A percentile compares a stretch with the other conserved stretches of the same genome.
Conservation (phyloP, 2,113 vertebrate genomes). For the Hippoglossus stenolepis region DNA sequence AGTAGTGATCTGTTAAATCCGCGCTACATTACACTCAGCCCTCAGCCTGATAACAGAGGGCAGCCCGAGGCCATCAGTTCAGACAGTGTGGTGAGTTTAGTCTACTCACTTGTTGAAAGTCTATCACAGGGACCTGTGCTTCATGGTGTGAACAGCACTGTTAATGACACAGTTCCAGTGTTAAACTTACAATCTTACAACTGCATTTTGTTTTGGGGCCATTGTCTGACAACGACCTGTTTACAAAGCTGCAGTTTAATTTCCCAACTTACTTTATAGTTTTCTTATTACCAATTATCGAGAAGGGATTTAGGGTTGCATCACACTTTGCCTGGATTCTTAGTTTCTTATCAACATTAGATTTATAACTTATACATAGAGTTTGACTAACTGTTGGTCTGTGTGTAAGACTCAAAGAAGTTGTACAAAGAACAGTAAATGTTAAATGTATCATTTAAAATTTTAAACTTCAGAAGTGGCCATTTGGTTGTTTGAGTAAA, state of each 20-base stretch:
- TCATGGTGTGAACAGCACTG: no score
- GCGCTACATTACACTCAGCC: background rate
- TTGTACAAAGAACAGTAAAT: no score
- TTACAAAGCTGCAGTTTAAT: background rate
- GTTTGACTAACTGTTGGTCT: no score
- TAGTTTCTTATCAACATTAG: no score
- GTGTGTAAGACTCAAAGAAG: no score
- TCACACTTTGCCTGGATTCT: no score
- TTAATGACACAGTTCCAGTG: background rate
- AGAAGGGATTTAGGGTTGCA: background rate
- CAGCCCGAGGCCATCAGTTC: slow-evolving; percentile 25
- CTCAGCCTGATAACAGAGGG: slow-evolving; percentile 7
- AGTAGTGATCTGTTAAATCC: slow-evolving; percentile 71
- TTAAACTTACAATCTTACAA: background rate
- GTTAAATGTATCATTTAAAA: no score
- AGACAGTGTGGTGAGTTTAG: background rate
- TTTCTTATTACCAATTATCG: background rate
- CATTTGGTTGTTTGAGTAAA: no score
- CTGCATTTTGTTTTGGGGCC: background rate
- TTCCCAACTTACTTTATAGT: background rate
- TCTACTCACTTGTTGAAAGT: background rate
- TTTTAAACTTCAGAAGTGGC: no score
- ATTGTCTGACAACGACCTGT: background rate
- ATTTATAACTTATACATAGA: no score
- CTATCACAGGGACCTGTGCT: no score